phyloP scores from a whole-genome alignment of 2,797 vertebrate species.

The Chaenodraco wilsoni region DNA sequence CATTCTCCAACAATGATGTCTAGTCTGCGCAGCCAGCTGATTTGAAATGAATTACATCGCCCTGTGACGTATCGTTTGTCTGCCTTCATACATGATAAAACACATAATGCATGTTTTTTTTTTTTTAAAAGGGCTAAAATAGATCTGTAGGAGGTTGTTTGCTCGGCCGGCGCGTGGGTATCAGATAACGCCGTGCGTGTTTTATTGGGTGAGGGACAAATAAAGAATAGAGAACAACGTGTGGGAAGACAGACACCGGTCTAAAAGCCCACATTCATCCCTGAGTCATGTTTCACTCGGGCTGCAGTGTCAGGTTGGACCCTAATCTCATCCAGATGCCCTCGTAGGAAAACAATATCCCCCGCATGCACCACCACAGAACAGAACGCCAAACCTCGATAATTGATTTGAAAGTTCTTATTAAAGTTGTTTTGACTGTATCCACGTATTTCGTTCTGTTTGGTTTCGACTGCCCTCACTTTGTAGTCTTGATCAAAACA shows the following conservation, averaged over 20 bases:
- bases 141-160: constrained; percentile 51
- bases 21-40: constrained; percentile 25
- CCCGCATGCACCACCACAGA: constrained; percentile 1
- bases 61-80: constrained; percentile 35
- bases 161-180: constrained; percentile 38
- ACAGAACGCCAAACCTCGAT: constrained; percentile 33
- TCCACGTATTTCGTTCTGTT: constrained; percentile 27
- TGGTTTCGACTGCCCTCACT: constrained; percentile 34
- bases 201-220: constrained; percentile 83
- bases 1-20: constrained; percentile 33
- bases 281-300: constrained; percentile 81
- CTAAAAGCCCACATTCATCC: constrained; percentile 78
- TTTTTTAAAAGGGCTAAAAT: constrained; percentile 3
- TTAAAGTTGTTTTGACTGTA: constrained; percentile 19
- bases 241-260: constrained; percentile 76
- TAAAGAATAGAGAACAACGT: constrained; percentile 78
- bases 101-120: constrained; percentile 26
- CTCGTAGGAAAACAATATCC: constrained; percentile 55
- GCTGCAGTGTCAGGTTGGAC: constrained; percentile 74
- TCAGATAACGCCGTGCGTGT: constrained; percentile 68
- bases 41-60: constrained; percentile 33
- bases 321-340: constrained; percentile 85
- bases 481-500: constrained; percentile 58
- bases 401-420: constrained; percentile 50
- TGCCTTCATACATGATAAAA: neutral